Evolutionary conservation across 2,797 vertebrate genomes (phyloP), one percentile per base, ranked within the genome.

Genomic region (Coregonus ussuriensis): DNA sequence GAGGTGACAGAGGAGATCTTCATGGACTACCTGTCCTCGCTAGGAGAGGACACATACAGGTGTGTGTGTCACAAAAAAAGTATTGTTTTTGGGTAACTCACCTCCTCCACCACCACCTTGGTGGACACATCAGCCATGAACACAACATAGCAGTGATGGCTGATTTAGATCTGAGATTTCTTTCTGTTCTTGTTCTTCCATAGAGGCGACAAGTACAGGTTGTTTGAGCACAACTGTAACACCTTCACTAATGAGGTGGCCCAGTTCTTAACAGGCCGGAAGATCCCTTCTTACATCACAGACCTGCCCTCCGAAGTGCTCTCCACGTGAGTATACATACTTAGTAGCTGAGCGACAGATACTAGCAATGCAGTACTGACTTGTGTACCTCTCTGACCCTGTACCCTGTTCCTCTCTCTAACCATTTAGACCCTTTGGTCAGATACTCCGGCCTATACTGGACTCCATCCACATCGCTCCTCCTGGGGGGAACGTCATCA

Each of bases 161-260:
- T 33, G 15, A 6, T 69, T 18, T 7, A 67, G 25, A 31, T 31
- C n/a, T 66, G 18, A 21, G 18, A 65, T 9, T 69, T n/a, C 35
- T 47, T 47, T 47, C 9, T 47, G 41, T 18, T 54, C 0, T 62
- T 62, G 21, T 47, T 70, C 37, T 70, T 25, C 5, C 51, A 77
- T 83, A 99, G 98, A 90, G 96, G 96, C 76, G 98, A 98, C 83
- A 91, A 94, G 84, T 99, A 99, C 73, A 95, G 97, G 76, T 91
- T 99, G 87, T 98, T 99, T 90, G 97, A 99, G 88, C 96, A 98
- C 94, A 99, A 99, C 93, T 99, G 98, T 91, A 99, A 99, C 94
- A 98, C 97, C 72, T 99, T 99, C 91, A 97, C 95, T 91, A 98
- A 99, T 3, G 98, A 99, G 94, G 97, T 99, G 87, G 96, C 97